These are phyloP conservation scores for Coreoperca whiteheadi DNA, from an alignment of 2,113 vertebrate genomes.

Conservation along the genomic window DNA sequence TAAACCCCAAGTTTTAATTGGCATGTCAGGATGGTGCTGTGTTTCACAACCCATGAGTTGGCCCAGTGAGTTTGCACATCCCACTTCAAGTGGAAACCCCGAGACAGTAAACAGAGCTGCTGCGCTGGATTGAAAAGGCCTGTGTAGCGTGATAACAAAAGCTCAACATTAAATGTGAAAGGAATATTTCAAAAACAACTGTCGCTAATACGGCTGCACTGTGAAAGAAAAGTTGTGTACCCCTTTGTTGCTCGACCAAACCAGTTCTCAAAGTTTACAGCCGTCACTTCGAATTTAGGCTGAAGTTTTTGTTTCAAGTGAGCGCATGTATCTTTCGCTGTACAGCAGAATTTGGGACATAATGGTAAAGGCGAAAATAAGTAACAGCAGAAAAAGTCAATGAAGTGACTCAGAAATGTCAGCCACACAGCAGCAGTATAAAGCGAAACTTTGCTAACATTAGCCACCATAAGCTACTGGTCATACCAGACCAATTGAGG, in stretches of 20 bases:
- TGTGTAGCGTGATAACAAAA: slow-evolving; percentile 41
- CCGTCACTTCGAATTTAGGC: background rate
- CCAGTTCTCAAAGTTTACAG: slow-evolving; percentile 8
- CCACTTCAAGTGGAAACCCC: slow-evolving; percentile 55
- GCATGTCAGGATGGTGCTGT: slow-evolving; percentile 61
- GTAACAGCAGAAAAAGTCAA: no score
- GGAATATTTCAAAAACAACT: slow-evolving; percentile 23
- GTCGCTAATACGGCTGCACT: slow-evolving; percentile 9
- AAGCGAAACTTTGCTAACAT: no score
- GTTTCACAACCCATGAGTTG: slow-evolving; percentile 60
- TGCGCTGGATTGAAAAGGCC: slow-evolving; percentile 18
- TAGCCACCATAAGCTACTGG: no score
- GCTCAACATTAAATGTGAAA: slow-evolving; percentile 26
- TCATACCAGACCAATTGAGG: background rate
- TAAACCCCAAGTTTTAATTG: slow-evolving; percentile 81
- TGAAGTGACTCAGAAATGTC: no score
- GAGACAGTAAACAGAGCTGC: slow-evolving; percentile 53
- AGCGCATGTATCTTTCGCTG: background rate
- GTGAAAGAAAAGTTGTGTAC: background rate
- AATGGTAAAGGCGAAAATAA: background rate
- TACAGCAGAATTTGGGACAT: background rate
- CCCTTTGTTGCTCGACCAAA: background rate
- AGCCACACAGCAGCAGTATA: background rate
- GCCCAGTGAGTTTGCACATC: slow-evolving; percentile 37
- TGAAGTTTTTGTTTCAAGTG: background rate